Evolutionary conservation across 2,113 vertebrate genomes (phyloP).

Genomic region (Eira barbara): DNA sequence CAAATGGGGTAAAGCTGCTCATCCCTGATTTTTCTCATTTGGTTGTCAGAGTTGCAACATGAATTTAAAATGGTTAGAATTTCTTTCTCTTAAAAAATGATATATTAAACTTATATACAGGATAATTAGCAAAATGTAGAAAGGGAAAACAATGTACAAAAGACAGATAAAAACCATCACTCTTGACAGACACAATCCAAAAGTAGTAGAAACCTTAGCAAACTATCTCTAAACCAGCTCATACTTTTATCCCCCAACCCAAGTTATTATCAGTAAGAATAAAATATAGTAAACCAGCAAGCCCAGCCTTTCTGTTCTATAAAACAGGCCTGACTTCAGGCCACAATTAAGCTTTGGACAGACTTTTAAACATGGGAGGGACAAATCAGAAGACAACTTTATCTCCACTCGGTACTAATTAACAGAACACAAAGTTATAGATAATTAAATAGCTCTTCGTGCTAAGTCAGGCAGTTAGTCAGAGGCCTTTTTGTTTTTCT

Average conservation of each 20-base stretch:
- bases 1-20: slow-evolving; percentile 74
- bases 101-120: slow-evolving; percentile 85
- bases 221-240: slow-evolving; percentile 55
- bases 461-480: background rate
- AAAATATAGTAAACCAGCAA: slow-evolving; percentile 50
- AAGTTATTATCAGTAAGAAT: slow-evolving; percentile 32
- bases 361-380: slow-evolving; percentile 5
- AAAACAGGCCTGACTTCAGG: slow-evolving; percentile 34
- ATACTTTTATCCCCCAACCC: background rate
- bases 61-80: slow-evolving; percentile 71
- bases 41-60: slow-evolving; percentile 60
- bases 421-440: background rate
- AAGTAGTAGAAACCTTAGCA: slow-evolving; percentile 72
- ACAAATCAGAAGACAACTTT: background rate
- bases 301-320: slow-evolving; percentile 38
- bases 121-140: slow-evolving; percentile 83
- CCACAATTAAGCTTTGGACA: slow-evolving; percentile 20
- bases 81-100: slow-evolving; percentile 79
- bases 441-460: background rate
- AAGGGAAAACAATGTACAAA: slow-evolving; percentile 83
- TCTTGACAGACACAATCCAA: slow-evolving; percentile 74
- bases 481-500: slow-evolving; percentile 86
- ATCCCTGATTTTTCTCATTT: slow-evolving; percentile 79
- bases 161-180: slow-evolving; percentile 80
- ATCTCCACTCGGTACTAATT: background rate